These are phyloP conservation scores for Apocrypta bakeri DNA, from an alignment of 1,140 invertebrate genomes.

Conservation along the genomic window DNA sequence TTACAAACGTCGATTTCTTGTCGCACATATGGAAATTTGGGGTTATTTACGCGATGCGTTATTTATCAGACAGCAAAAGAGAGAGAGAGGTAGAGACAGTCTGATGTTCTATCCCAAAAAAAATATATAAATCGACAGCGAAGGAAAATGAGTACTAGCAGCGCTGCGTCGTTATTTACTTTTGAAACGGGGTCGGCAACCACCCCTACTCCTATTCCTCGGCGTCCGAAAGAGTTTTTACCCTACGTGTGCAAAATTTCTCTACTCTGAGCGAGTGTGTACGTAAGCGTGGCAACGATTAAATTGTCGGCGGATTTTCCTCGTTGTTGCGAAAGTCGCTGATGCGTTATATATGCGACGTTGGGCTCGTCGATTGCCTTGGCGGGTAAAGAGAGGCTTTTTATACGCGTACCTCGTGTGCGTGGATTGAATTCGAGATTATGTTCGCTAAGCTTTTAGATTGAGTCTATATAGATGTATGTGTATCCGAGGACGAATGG, in stretches of 20 bases:
- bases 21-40: neutral
- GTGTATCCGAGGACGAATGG: no score
- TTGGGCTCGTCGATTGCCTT: neutral
- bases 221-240: slow-evolving; percentile 34
- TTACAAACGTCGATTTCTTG: slow-evolving; percentile 30
- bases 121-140: no score
- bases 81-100: neutral
- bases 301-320: slow-evolving; percentile 36
- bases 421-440: no score
- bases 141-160: neutral
- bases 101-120: neutral
- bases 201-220: neutral
- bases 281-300: slow-evolving; percentile 10
- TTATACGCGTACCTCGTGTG: neutral
- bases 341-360: slow-evolving; percentile 6
- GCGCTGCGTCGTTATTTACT: slow-evolving; percentile 38
- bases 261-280: neutral
- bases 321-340: slow-evolving; percentile 25
- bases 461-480: no score
- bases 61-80: neutral
- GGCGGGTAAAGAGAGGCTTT: neutral
- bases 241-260: slow-evolving; percentile 48
- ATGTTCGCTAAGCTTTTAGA: no score
- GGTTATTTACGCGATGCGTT: slow-evolving; percentile 33
- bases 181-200: slow-evolving; percentile 35